phyloP scores from a whole-genome alignment of 2,888 invertebrate genomes.

The Oegoconia quadripuncta region DNA sequence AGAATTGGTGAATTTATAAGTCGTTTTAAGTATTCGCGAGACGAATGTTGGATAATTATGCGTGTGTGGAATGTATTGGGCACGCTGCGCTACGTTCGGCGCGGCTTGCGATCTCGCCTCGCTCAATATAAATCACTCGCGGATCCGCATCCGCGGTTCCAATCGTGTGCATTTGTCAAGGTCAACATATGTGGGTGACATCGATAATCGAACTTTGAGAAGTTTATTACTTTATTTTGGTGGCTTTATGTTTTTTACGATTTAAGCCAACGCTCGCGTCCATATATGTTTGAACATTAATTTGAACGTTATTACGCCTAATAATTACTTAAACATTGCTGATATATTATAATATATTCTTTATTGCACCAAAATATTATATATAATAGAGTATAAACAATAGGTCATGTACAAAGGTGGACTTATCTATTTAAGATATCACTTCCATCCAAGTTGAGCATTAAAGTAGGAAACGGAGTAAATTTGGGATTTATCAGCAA shows the following conservation, averaged over 20 bases:
- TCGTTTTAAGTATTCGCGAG: slow-evolving; percentile 55
- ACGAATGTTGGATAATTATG: slow-evolving; percentile 32
- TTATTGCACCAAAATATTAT: too few relatives aligned
- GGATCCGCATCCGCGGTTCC: slow-evolving; percentile 31
- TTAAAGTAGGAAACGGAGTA: too few relatives aligned
- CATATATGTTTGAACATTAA: too few relatives aligned
- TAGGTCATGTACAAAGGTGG: too few relatives aligned
- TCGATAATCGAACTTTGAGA: slow-evolving; percentile 10
- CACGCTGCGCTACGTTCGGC: slow-evolving; percentile 22
- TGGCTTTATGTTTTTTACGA: not conserved
- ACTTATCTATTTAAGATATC: too few relatives aligned
- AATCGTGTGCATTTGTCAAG: slow-evolving; percentile 57
- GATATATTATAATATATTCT: too few relatives aligned
- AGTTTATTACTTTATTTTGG: slow-evolving; percentile 1
- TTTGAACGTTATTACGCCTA: too few relatives aligned
- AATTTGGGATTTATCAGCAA: too few relatives aligned
- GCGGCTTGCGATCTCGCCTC: slow-evolving; percentile 23
- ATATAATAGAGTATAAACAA: too few relatives aligned
- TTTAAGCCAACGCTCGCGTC: not conserved
- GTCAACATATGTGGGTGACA: slow-evolving; percentile 62
- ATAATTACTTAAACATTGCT: too few relatives aligned
- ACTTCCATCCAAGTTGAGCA: too few relatives aligned
- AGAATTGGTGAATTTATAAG: slow-evolving; percentile 75
- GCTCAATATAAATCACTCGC: slow-evolving; percentile 52
- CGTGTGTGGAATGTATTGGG: slow-evolving; percentile 37